Evolutionary conservation across 30 jellyfish, hydroid and myxozoan genomes (phyloP), one percentile per base, ranked within the genome.

Genomic region (Hydractinia echinata): DNA sequence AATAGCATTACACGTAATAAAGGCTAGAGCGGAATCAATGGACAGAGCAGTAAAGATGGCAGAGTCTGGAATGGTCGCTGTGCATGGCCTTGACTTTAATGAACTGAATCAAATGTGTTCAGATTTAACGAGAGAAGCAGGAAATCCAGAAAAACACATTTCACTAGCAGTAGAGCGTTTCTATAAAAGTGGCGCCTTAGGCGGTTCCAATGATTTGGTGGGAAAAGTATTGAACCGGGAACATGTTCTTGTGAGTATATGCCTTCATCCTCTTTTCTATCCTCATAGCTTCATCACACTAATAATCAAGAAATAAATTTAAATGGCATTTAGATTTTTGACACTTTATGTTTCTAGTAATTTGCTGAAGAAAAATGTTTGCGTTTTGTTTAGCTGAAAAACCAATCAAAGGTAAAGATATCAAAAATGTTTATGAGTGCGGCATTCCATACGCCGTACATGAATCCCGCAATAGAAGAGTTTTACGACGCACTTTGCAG

Each of bases 1-100:
- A 72, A 44, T 44, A 90, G 97, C 89, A 30, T 82, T 90, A 53
- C 15, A 60, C 14, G 54, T 90, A 8, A 77, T 74, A n/a, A 85
- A 82, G 53, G 87, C 91, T 54, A 81, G 97, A 69, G 94, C 97
- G 4, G 90, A 82, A 52, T 95, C 95, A 5, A 90, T 90, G 97
- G 94, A 90, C 39, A 51, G 51, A 51, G 97, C 97, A 13, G 82
- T 87, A 5, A 88, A 85, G 9, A 55, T 76, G 10, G 44, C 89
- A 0, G 87, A 89, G 48, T 72, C 97, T n/a, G 95, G 94, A 15
- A 55, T 90, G 77, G 67, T 80, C 68, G 76, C 77, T 30, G 81
- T 90, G 50, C 86, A 81, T 55, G 97, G 95, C 0, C 10, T 90
- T 19, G 49, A 77, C 4, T 20, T 48, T 13, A 89, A 84, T 30